phyloP scores from a whole-genome alignment of 2,888 invertebrate species.

The Tiliacea aurago region DNA sequence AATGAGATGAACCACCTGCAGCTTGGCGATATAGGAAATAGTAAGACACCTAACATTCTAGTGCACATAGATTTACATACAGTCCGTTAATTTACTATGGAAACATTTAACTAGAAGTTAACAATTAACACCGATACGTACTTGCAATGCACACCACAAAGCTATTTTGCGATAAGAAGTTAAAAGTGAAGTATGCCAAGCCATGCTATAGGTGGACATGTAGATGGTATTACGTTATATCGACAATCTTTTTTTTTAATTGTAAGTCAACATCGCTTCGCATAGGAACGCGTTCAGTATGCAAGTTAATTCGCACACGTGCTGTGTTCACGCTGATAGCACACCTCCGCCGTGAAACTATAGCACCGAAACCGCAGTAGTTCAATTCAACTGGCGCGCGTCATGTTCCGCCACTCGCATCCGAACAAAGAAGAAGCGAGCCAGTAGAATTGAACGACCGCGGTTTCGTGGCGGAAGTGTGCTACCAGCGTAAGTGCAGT shows the following conservation, averaged over 20 bases:
- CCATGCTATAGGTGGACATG: slow-evolving; percentile 58
- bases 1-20: slow-evolving; percentile 59
- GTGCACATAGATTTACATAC: slow-evolving; percentile 58
- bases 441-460: too few species aligned
- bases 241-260: slow-evolving; percentile 31
- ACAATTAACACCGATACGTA: slow-evolving; percentile 56
- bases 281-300: slow-evolving; percentile 23
- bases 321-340: too few species aligned
- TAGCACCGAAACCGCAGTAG: too few species aligned
- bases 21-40: slow-evolving; percentile 59
- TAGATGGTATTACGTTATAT: slow-evolving; percentile 43
- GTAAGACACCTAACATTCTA: slow-evolving; percentile 62
- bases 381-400: too few species aligned
- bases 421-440: too few species aligned
- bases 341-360: too few species aligned
- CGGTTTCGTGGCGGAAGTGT: too few species aligned
- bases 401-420: too few species aligned
- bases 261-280: slow-evolving; percentile 25
- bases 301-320: not conserved
- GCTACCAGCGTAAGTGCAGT: too few species aligned
- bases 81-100: slow-evolving; percentile 57
- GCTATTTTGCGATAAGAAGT: slow-evolving; percentile 56
- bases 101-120: slow-evolving; percentile 58
- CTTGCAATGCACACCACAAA: slow-evolving; percentile 58
- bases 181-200: slow-evolving; percentile 57